These are phyloP conservation scores for Nannoperca obscura DNA, from an alignment of 2,797 vertebrate species.

Conservation along the genomic window DNA sequence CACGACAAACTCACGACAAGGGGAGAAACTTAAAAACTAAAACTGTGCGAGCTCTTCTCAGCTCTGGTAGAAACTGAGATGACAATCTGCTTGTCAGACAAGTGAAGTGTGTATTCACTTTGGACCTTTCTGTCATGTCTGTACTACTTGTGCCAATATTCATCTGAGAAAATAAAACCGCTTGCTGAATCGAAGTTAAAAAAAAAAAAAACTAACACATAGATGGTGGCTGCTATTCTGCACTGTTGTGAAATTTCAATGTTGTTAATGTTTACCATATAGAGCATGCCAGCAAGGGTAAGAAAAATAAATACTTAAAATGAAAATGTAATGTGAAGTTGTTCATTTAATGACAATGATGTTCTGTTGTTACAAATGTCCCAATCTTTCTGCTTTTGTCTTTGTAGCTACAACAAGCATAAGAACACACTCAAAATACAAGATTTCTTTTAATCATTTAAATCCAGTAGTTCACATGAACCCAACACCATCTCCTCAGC, in stretches of 20 bases:
- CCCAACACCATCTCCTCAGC: constrained; percentile 18
- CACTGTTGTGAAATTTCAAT: constrained; percentile 68
- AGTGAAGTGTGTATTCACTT: constrained; percentile 51
- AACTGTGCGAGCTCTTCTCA: constrained; percentile 31
- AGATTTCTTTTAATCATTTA: constrained; percentile 68
- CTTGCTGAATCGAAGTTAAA: constrained; percentile 47
- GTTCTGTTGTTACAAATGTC: constrained; percentile 21
- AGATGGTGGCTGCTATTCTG: constrained; percentile 45
- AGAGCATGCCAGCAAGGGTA: constrained; percentile 73
- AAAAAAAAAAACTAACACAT: constrained; percentile 9
- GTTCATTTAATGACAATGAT: constrained; percentile 7
- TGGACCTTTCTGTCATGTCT: constrained; percentile 56
- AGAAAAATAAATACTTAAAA: constrained; percentile 67
- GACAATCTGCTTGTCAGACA: constrained; percentile 57
- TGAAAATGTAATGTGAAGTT: constrained; percentile 2
- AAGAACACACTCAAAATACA: constrained; percentile 53
- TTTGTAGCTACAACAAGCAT: constrained; percentile 18
- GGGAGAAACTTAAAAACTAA: constrained; percentile 17
- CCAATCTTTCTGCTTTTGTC: neutral
- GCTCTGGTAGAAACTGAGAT: constrained; percentile 41
- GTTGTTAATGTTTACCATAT: constrained; percentile 75
- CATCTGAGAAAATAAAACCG: constrained; percentile 32
- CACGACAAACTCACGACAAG: neutral
- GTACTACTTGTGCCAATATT: constrained; percentile 60
- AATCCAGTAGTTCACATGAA: constrained; percentile 57